Evolutionary conservation across 2,797 vertebrate species (phyloP).

Genomic region (Ctenochaetus hawaiiensis): DNA sequence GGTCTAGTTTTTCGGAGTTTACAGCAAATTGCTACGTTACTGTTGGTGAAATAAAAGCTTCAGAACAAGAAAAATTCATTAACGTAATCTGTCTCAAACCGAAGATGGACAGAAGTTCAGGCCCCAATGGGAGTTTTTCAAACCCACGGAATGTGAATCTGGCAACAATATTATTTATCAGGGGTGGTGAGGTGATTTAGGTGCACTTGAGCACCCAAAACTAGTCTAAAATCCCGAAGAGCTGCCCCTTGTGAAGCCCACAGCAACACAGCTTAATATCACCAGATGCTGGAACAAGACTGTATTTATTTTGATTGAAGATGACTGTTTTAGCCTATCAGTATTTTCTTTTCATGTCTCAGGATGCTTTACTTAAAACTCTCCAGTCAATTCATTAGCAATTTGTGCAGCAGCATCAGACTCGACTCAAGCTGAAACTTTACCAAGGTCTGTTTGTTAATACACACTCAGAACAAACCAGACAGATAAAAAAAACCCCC

Average conservation of each 20-base stretch:
- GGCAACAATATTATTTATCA: too few species aligned
- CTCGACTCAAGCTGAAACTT: constrained; percentile 81
- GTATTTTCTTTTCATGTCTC: constrained; percentile 8
- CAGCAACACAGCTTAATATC: constrained; percentile 84
- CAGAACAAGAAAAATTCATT: too few species aligned
- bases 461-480: background rate
- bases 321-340: background rate
- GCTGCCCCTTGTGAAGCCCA: constrained; percentile 86
- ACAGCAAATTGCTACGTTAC: too few species aligned
- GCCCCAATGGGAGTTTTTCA: too few species aligned
- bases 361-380: constrained; percentile 85
- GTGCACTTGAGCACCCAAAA: too few species aligned
- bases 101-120: too few species aligned
- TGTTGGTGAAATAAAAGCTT: too few species aligned
- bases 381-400: constrained; percentile 69
- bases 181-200: too few species aligned
- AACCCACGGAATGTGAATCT: too few species aligned
- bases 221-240: constrained; percentile 46
- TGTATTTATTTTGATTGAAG: background rate
- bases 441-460: constrained; percentile 59
- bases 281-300: constrained; percentile 80
- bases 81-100: too few species aligned
- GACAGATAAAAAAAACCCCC: background rate
- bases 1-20: too few species aligned
- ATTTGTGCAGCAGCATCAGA: constrained; percentile 86